Evolutionary conservation across 2,113 vertebrate species (phyloP), one percentile per base, ranked within the genome.

Genomic region (Noctilio leporinus): DNA sequence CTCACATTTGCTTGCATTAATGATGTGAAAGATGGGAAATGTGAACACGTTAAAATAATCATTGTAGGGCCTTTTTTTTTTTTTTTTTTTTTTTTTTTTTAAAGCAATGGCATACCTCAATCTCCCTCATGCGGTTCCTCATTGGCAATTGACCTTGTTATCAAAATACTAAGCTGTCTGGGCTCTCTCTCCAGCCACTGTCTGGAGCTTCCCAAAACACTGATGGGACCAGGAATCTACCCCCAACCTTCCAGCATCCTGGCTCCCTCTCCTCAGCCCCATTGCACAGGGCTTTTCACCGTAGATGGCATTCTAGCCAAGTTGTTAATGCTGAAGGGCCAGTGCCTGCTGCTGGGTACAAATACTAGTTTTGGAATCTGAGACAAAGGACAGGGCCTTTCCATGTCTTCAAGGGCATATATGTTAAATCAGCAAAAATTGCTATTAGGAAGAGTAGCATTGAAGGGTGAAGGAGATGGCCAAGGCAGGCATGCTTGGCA

Each of bases 1-100:
- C 33, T 93, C 86, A 4, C 75, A 28, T 96, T 87, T 76, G 5
- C 88, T 96, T 49, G 76, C 64, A 93, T 88, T 96, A 96, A 92
- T 83, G 62, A 51, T 28, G 12, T 20, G 65, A 90, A 96, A 96
- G 85, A n/a, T 57, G 92, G 26, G 59, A 4, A 49, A 24, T 95
- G 69, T 85, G 95, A 86, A 81, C 91, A 89, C 15, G 51, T 89
- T 94, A 83, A 80, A 57, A 0, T 1, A 28, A 89, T 90, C 15
- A 94, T 76, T 73, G 96, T 76, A 47, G 43, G 65, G 80, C n/a
- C 40, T 15, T 85, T 88, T 51, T 80, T 64, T 43, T 14, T 85
- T 90, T 45, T 15, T 85, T 88, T 51, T 80, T 64, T 43, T 45
- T 15, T 85, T 88, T 51, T 80, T 64, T 43, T 14, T 85, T 90